phyloP scores from a whole-genome alignment of 2,888 invertebrate species.

The Anoncus sp. region DNA sequence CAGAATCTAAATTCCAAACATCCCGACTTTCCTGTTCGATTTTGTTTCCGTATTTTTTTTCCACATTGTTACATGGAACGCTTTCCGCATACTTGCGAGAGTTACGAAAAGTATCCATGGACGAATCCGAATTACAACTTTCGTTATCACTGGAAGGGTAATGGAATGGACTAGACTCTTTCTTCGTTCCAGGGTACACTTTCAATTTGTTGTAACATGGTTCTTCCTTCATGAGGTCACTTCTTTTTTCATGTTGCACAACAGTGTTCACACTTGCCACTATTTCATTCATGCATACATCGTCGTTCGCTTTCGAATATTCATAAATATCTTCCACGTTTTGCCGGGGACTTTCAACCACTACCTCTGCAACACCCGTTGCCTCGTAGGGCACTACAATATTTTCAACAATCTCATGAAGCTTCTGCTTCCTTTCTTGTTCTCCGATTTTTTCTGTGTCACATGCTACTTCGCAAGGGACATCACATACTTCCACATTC shows the following conservation, averaged over 20 bases:
- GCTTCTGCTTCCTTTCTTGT: background rate
- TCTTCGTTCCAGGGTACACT: background rate
- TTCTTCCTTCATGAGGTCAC: background rate
- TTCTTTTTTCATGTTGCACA: no score
- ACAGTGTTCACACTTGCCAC: no score
- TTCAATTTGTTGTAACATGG: background rate
- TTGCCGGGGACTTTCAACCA: no score
- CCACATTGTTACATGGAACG: no score
- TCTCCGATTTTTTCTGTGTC: no score
- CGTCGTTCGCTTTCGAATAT: no score
- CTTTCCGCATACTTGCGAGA: background rate
- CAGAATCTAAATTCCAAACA: background rate
- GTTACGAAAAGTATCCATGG: background rate
- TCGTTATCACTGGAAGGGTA: background rate
- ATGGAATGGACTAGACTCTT: background rate
- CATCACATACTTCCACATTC: background rate
- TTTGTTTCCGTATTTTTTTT: no score
- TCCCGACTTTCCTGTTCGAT: background rate
- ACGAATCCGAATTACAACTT: background rate
- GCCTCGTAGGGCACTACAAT: background rate
- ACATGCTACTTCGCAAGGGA: background rate
- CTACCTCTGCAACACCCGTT: background rate
- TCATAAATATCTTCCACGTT: no score
- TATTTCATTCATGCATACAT: no score
- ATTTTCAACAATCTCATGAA: background rate